Evolutionary conservation across 2,797 vertebrate genomes (phyloP).

Genomic region (Phataginus tricuspis): DNA sequence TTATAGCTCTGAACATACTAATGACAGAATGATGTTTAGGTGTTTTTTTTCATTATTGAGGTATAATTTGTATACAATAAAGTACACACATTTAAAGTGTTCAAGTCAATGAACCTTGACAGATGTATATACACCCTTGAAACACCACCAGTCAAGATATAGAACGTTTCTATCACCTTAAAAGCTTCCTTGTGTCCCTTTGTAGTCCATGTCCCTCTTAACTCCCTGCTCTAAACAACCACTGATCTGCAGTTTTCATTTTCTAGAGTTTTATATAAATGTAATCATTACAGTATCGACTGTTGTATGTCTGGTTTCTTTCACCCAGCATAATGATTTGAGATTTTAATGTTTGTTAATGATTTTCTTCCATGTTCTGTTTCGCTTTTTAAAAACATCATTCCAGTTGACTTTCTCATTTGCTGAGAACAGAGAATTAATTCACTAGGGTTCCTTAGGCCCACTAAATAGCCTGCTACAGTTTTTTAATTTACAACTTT

Average conservation of each 20-base stretch:
- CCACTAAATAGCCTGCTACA: neutral
- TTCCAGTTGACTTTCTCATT: neutral
- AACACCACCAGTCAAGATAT: too few relatives aligned
- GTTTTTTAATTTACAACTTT: neutral
- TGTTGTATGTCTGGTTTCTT: conserved; percentile 48
- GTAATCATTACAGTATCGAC: neutral
- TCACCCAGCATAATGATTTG: neutral
- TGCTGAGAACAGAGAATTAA: neutral
- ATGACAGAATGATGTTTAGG: neutral
- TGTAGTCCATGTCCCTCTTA: neutral
- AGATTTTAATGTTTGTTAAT: neutral
- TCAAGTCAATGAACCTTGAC: neutral
- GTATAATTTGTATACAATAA: neutral
- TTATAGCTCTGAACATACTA: neutral
- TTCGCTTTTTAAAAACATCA: conserved; percentile 51
- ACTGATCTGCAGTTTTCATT: neutral
- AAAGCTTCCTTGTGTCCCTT: neutral
- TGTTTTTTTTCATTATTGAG: neutral
- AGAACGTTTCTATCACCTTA: too few relatives aligned
- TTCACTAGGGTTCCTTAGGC: neutral
- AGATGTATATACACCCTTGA: neutral
- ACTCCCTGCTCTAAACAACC: neutral
- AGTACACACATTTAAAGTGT: neutral
- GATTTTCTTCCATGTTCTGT: neutral
- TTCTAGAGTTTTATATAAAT: conserved; percentile 30